Evolutionary conservation across 2,797 vertebrate species (phyloP), one percentile per base, ranked within the genome.

Genomic region (Chloroceryle amazona): DNA sequence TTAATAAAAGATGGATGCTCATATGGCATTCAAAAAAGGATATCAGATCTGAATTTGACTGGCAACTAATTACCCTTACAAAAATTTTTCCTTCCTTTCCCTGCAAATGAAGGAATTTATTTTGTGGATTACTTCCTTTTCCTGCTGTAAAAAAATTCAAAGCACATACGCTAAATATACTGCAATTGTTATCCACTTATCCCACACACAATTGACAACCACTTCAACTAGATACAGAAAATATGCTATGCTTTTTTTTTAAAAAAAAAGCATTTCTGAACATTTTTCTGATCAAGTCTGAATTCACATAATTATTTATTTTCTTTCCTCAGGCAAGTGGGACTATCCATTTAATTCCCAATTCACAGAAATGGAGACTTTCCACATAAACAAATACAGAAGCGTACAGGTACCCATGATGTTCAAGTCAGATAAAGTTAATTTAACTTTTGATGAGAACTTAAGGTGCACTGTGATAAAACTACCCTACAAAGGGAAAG

Each of bases 361-460:
- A 78, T 86, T 91, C 75, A 99, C 99, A 2, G 13, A 86, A 55
- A 94, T 35, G 0, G 97, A 97, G 49, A 97, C 98, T 17, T 99
- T 99, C 97, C 98, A 98, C 94, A 97, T 99, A 76, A 97, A 99
- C 97, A 99, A 98, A 91, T 99, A 99, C 85, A 99, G 98, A 68
- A 96, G 98, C 0, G 98, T 99, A 18, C 97, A 98, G 83, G 99
- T 99, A 79, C 98, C 98, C 17, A 99, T 98, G 99, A 99, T 99
- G 99, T 98, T 98, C 84, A 97, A 86, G 52, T 97, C 97, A 28
- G 98, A 98, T 39, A 97, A 97, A 80, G 98, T 99, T 85, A 98
- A 98, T 86, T 97, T 86, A 33, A 98, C 97, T 70, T 98, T 98
- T 42, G 99, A 99, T 70, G 42, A 84, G 26, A 75, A 75, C 19